Percentiles rank a stretch among this genome's conserved stretches.
Conservation (phyloP, 2,113 vertebrate species). For the Gallinago media region DNA sequence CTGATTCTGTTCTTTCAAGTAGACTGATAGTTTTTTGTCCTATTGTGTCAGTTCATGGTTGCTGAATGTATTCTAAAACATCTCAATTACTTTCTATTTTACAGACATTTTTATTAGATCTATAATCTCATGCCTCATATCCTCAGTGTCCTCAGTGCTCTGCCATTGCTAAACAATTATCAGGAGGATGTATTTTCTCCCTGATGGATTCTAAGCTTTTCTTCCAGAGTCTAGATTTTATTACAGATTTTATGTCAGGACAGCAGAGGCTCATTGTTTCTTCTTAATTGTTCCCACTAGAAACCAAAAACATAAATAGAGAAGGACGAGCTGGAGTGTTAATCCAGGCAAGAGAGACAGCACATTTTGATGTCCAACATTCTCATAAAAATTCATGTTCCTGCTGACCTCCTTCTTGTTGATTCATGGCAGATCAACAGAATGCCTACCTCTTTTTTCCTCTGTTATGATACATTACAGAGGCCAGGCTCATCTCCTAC, state of each 20-base stretch:
- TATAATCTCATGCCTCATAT: conserved; percentile 55
- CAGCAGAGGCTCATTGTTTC: conserved; percentile 6
- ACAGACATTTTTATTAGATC: conserved; percentile 54
- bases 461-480: not conserved
- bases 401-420: conserved; percentile 25
- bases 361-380: not conserved
- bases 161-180: conserved; percentile 29
- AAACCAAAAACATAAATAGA: conserved; percentile 22
- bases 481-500: not conserved
- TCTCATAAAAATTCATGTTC: conserved; percentile 11
- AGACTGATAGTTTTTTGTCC: conserved; percentile 2
- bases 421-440: not conserved
- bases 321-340: not conserved
- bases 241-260: conserved; percentile 35
- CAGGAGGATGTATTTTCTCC: conserved; percentile 22
- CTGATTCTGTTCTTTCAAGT: conserved; percentile 19
- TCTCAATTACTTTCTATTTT: conserved; percentile 56
- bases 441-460: not conserved
- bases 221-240: conserved; percentile 57
- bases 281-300: conserved; percentile 24
- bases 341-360: not conserved
- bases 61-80: conserved; percentile 41
- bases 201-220: conserved; percentile 26
- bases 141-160: conserved; percentile 8
- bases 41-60: not conserved